A percentile compares a stretch with the other conserved stretches of the same genome.
These are phyloP conservation scores for Lepus europaeus DNA, from an alignment of 2,113 vertebrate genomes.

Conservation along the genomic window DNA sequence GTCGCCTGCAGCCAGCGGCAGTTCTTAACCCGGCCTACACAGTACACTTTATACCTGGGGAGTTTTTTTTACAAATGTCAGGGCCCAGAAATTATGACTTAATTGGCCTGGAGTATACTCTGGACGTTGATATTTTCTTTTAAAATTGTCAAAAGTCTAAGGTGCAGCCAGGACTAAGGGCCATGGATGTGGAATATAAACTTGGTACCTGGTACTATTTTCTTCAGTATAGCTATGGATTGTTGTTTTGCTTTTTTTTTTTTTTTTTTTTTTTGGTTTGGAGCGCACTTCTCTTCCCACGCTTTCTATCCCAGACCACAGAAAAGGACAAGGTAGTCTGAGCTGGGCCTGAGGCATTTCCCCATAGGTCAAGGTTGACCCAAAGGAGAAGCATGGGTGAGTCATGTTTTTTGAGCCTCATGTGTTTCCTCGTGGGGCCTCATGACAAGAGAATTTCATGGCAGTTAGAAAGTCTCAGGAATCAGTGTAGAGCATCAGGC, in stretches of 20 bases:
- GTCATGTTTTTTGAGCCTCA: not conserved
- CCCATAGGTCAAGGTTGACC: not conserved
- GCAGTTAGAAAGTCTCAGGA: not conserved
- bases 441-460: not conserved
- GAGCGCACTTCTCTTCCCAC: not conserved
- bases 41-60: not conserved
- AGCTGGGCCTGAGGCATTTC: not conserved
- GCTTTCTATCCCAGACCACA: not conserved
- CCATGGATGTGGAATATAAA: not conserved
- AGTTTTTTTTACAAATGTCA: slow-evolving; percentile 24
- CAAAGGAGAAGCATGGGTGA: not conserved
- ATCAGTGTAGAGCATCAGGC: not conserved
- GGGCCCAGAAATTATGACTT: slow-evolving; percentile 19
- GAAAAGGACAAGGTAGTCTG: not conserved
- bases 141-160: slow-evolving; percentile 9
- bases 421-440: not conserved
- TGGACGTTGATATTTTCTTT: slow-evolving; percentile 45
- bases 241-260: too few relatives aligned
- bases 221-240: not conserved
- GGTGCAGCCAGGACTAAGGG: not conserved
- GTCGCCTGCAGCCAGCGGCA: not conserved
- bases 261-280: too few relatives aligned
- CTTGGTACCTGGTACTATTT: not conserved
- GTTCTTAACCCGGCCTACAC: not conserved
- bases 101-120: slow-evolving; percentile 24